Evolutionary conservation across 2,113 vertebrate genomes (phyloP).

Genomic region (Clarias macrocephalus): DNA sequence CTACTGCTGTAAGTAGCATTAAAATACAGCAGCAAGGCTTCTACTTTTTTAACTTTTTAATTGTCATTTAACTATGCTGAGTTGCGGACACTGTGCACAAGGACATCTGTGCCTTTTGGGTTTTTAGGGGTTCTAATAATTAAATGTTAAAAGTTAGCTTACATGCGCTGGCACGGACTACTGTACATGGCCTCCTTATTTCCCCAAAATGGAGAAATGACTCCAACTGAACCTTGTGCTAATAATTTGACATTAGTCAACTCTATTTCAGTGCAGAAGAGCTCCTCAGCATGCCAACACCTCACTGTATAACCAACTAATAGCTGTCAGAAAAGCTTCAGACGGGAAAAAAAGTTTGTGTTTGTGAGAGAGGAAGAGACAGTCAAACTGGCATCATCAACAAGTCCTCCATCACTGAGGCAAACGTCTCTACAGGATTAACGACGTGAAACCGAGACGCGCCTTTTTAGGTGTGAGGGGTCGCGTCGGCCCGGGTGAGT

Average conservation of each 20-base stretch:
- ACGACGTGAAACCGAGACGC: neutral
- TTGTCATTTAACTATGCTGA: too few relatives aligned
- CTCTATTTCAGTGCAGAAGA: conserved; percentile 22
- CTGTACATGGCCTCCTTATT: neutral
- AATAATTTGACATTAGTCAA: conserved; percentile 5
- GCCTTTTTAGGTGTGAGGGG: conserved; percentile 18
- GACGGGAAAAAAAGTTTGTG: neutral
- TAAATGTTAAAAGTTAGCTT: neutral
- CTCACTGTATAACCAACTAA: conserved; percentile 19
- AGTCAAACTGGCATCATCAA: neutral
- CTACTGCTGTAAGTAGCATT: too few relatives aligned
- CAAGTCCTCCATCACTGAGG: neutral
- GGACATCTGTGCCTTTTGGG: too few relatives aligned
- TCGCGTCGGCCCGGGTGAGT: neutral
- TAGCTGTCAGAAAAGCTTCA: conserved; percentile 29
- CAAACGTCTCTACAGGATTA: conserved; percentile 24
- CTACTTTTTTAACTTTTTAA: too few relatives aligned
- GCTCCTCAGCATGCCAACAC: neutral
- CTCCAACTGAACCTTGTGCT: neutral
- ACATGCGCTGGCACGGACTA: conserved; percentile 18
- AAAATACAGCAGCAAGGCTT: too few relatives aligned
- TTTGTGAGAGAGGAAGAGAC: conserved; percentile 20
- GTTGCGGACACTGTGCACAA: too few relatives aligned
- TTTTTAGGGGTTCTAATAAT: neutral
- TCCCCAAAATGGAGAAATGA: conserved; percentile 18